phyloP scores from a whole-genome alignment of 2,113 vertebrate species.

The Recurvirostra avosetta region DNA sequence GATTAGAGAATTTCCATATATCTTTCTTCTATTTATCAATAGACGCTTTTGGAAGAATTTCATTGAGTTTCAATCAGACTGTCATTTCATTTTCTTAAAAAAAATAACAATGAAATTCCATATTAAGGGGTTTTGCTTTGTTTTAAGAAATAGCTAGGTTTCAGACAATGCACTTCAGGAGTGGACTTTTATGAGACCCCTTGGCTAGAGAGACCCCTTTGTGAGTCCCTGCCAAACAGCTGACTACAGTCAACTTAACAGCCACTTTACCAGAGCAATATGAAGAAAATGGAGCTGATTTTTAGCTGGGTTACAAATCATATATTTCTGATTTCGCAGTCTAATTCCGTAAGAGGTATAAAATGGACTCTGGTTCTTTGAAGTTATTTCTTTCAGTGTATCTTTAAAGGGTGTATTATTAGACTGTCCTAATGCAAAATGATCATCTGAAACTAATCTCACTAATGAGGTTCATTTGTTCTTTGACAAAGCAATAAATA shows the following conservation, averaged over 20 bases:
- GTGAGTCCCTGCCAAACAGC: background rate
- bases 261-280: background rate
- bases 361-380: slow-evolving; percentile 25
- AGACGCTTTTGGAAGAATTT: background rate
- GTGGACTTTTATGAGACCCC: background rate
- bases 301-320: background rate
- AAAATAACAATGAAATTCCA: background rate
- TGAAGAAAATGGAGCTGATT: background rate
- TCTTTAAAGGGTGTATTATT: slow-evolving; percentile 64
- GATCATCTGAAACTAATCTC: slow-evolving; percentile 77
- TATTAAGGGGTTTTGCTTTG: background rate
- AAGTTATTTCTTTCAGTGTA: slow-evolving; percentile 55
- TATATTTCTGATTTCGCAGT: slow-evolving; percentile 26
- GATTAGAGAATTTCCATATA: background rate
- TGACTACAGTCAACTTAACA: background rate
- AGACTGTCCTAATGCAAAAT: slow-evolving; percentile 66
- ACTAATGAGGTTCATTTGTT: slow-evolving; percentile 80
- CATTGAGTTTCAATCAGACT: background rate
- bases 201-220: background rate
- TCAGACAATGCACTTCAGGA: background rate
- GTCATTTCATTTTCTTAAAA: background rate
- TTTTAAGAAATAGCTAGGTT: background rate
- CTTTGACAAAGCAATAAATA: slow-evolving; percentile 77
- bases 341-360: slow-evolving; percentile 45
- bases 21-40: background rate